These are phyloP conservation scores for Coregonus ussuriensis DNA, from an alignment of 2,797 vertebrate species.

Conservation along the genomic window DNA sequence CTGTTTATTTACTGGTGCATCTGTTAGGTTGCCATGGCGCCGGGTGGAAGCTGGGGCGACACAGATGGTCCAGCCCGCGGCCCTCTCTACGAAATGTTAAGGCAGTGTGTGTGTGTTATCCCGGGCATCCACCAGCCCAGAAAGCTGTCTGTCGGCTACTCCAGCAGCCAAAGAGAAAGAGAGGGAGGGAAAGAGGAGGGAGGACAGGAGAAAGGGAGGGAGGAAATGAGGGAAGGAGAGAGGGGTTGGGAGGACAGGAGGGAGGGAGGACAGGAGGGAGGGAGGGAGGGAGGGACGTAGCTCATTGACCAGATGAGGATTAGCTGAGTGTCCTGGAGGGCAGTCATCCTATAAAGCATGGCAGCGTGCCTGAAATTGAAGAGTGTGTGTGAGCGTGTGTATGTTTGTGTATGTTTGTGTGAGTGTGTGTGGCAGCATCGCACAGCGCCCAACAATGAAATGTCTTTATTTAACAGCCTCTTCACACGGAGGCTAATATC, in stretches of 20 bases:
- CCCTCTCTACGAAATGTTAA: background rate
- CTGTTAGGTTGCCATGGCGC: background rate
- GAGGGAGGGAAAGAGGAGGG: background rate
- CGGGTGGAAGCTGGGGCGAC: background rate
- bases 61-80: conserved; percentile 3
- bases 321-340: background rate
- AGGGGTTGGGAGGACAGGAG: no score
- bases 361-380: background rate
- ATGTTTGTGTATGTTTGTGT: conserved; percentile 1
- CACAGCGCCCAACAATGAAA: background rate
- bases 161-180: conserved; percentile 9
- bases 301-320: background rate
- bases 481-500: no score
- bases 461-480: background rate
- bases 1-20: conserved; percentile 10
- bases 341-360: background rate
- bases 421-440: background rate
- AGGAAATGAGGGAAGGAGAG: background rate
- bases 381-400: background rate
- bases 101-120: no score
- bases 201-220: background rate
- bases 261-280: background rate
- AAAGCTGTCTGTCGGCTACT: background rate
- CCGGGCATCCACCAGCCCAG: no score
- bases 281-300: background rate